Percentiles rank a stretch among this genome's conserved stretches.
Conservation (phyloP, 2,888 invertebrate species). For the Autographa gamma region DNA sequence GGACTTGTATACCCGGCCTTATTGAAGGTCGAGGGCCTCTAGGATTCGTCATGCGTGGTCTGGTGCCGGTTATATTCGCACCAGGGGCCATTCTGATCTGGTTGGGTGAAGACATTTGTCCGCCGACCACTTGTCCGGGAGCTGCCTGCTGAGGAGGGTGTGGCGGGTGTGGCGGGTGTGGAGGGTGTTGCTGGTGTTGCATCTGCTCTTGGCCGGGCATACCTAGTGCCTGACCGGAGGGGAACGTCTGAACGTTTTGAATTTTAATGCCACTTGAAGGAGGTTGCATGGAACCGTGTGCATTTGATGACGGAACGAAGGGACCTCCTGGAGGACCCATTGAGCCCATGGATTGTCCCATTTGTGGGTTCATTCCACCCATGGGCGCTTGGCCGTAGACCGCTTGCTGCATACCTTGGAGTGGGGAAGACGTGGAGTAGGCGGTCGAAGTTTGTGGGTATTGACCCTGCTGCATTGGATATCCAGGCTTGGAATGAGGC, state of each 20-base stretch:
- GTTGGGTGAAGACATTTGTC: conserved; percentile 76
- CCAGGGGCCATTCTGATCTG: conserved; percentile 81
- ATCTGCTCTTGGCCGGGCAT: conserved; percentile 66
- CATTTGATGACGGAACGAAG: conserved; percentile 75
- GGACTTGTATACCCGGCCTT: conserved; percentile 82
- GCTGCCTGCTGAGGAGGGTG: conserved; percentile 56
- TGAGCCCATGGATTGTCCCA: conserved; percentile 65
- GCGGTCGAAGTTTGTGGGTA: conserved; percentile 72
- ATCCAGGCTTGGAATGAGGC: conserved; percentile 76
- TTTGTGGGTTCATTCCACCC: conserved; percentile 60
- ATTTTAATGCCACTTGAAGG: conserved; percentile 75
- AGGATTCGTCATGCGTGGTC: conserved; percentile 77
- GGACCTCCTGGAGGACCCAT: conserved; percentile 70
- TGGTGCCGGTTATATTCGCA: conserved; percentile 71
- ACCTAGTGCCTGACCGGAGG: conserved; percentile 73
- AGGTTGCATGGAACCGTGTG: conserved; percentile 76
- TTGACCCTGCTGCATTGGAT: conserved; percentile 69
- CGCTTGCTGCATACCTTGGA: conserved; percentile 84
- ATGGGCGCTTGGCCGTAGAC: conserved; percentile 77
- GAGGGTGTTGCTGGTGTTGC: conserved; percentile 21
- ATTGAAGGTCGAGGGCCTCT: conserved; percentile 77
- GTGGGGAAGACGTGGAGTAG: conserved; percentile 77
- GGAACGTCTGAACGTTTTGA: conserved; percentile 83
- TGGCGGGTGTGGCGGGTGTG: conserved; percentile 37
- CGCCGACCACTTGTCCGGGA: conserved; percentile 68